These are phyloP conservation scores for Paralichthys olivaceus DNA, from an alignment of 2,113 vertebrate genomes.

Conservation along the genomic window DNA sequence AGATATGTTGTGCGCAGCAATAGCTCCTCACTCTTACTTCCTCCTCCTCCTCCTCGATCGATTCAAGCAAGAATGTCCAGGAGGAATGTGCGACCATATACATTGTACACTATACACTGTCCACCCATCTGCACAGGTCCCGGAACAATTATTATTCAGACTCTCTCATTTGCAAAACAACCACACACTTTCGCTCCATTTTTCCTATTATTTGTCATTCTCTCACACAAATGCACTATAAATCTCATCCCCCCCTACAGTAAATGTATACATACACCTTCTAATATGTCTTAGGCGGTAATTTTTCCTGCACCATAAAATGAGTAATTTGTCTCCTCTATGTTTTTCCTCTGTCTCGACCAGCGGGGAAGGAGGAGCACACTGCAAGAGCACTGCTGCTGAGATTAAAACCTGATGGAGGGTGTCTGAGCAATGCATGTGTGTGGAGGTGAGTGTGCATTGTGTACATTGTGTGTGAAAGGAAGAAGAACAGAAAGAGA, in stretches of 20 bases:
- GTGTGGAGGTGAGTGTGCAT: conserved; percentile 15
- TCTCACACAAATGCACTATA: conserved; percentile 31
- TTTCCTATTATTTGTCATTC: conserved; percentile 56
- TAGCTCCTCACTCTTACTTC: conserved; percentile 41
- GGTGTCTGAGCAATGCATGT: conserved; percentile 52
- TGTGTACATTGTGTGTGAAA: conserved; percentile 5
- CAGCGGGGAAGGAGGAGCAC: conserved; percentile 52
- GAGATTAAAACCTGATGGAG: conserved; percentile 78
- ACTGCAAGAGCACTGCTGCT: conserved; percentile 40
- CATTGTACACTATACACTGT: conserved; percentile 8
- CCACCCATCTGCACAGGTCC: conserved; percentile 36
- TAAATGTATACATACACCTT: conserved; percentile 63
- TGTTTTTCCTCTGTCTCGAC: conserved; percentile 45
- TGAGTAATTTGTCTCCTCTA: conserved; percentile 69
- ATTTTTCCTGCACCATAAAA: conserved; percentile 68
- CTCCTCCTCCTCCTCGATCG: conserved; percentile 39
- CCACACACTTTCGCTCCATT: conserved; percentile 2
- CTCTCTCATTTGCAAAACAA: conserved; percentile 40
- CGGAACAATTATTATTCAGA: conserved; percentile 28
- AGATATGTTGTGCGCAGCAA: conserved; percentile 21
- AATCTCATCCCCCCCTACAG: conserved; percentile 61
- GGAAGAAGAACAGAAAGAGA: neutral
- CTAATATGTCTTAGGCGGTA: conserved; percentile 68
- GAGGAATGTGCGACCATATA: conserved; percentile 28
- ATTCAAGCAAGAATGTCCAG: conserved; percentile 49